phyloP scores from a whole-genome alignment of 1,140 invertebrate species.

The Cotesia vestalis region DNA sequence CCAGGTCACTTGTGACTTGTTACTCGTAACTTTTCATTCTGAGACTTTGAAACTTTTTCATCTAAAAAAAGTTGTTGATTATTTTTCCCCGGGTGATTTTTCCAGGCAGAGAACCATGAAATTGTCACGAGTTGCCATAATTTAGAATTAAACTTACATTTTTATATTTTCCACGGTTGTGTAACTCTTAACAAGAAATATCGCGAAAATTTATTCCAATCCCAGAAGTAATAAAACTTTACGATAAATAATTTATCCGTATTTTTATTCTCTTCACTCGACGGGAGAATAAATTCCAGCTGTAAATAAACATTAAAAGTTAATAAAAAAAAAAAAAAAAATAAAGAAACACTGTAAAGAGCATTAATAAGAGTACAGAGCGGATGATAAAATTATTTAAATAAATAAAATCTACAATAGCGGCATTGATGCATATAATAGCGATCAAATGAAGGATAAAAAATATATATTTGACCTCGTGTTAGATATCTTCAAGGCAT shows the following conservation, averaged over 20 bases:
- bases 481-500: constrained; percentile 1
- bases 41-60: not conserved
- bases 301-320: too few species aligned
- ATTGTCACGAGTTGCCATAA: constrained; percentile 6
- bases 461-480: not conserved
- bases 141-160: not conserved
- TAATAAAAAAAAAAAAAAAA: too few species aligned
- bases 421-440: not conserved
- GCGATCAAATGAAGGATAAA: constrained; percentile 8
- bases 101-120: constrained; percentile 25
- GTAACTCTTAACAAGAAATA: too few species aligned
- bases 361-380: not conserved
- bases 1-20: not conserved
- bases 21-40: not conserved
- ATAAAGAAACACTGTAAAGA: too few species aligned
- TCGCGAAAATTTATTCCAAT: too few species aligned
- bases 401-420: not conserved
- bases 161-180: not conserved
- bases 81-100: not conserved
- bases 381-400: not conserved
- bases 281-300: too few species aligned
- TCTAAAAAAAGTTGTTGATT: not conserved
- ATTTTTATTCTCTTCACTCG: too few species aligned
- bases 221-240: too few species aligned
- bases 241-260: too few species aligned